Base-by-base conservation (phyloP, 2,797 vertebrate genomes). In the Liparis tanakae region DNA sequence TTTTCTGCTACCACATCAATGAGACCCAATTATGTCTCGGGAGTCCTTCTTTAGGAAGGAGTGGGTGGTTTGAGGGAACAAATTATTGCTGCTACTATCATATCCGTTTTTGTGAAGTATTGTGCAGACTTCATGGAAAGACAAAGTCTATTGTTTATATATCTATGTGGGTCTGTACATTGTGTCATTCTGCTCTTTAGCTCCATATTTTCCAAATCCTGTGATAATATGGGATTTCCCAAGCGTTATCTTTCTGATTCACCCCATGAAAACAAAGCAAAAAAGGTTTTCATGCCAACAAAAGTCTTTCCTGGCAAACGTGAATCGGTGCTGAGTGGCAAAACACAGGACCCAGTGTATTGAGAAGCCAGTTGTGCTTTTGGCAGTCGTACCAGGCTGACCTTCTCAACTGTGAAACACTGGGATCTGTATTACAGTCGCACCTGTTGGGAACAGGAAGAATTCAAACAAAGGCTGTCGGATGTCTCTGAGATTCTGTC, bases 1-100 rank as follows among this genome's bases (percentile, higher is more conserved):
- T 74, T 62, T 36, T 69, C 60, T 67, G 57, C 50, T 39, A 0
- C 65, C 65, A 84, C 78, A 81, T 87, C 75, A 87, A 82, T 86
- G 66, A 69, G 48, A 55, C 34, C 14, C 50, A 14, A 18, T 57
- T 60, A 33, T 72, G 73, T 69, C 56, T 67, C 59, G 56, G n/a
- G 54, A 55, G 48, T 71, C 30, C 14, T 82, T 81, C 72, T 72
- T 75, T 10, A 41, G 9, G 60, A 64, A 57, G 8, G 51, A 39
- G 78, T 48, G 53, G 39, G 68, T 9, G 75, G 59, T 73, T 72
- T 81, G 54, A 79, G 54, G 60, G 54, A 22, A 41, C 41, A 50
- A 51, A 22, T 22, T 76, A n/a, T 17, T 37, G 59, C 48, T 72
- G 80, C 64, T 66, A 72, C 74, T 41, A 59, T 87, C 34, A 46